A percentile compares a stretch with the other conserved stretches of the same genome.
phyloP scores from a whole-genome alignment of 2,888 invertebrate genomes.

The Callimorpha dominula region DNA sequence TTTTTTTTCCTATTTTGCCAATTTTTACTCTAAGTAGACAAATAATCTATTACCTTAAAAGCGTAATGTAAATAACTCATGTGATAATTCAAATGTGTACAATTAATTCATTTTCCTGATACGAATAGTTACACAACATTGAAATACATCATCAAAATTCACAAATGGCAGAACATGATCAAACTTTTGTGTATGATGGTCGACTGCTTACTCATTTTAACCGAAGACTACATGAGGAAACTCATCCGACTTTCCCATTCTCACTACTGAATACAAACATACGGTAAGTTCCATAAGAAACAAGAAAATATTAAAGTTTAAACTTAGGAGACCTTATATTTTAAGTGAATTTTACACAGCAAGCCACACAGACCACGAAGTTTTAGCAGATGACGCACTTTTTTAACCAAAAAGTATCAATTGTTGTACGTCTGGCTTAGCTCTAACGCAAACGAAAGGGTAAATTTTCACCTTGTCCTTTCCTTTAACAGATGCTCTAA shows the following conservation, averaged over 20 bases:
- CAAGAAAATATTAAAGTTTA: background rate
- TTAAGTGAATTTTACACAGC: background rate
- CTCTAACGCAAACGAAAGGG: too few relatives aligned
- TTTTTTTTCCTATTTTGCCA: too few relatives aligned
- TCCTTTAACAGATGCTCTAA: too few relatives aligned
- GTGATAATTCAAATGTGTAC: background rate
- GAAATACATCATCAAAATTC: background rate
- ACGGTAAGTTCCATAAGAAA: background rate
- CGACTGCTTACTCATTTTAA: background rate
- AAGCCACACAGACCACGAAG: too few relatives aligned
- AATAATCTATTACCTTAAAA: too few relatives aligned
- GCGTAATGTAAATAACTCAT: background rate
- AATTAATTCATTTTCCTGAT: background rate
- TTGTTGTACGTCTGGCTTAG: too few relatives aligned
- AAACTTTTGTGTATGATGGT: background rate
- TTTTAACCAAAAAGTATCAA: too few relatives aligned
- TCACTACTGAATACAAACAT: background rate
- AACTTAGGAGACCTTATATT: background rate
- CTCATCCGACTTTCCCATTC: background rate
- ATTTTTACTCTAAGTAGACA: too few relatives aligned
- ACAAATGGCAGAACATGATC: background rate
- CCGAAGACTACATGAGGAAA: conserved; percentile 1
- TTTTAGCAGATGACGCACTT: too few relatives aligned
- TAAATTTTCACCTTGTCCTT: too few relatives aligned
- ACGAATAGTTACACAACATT: background rate